Evolutionary conservation across 2,113 vertebrate genomes (phyloP), one percentile per base, ranked within the genome.

Genomic region (Pituophis catenifer): DNA sequence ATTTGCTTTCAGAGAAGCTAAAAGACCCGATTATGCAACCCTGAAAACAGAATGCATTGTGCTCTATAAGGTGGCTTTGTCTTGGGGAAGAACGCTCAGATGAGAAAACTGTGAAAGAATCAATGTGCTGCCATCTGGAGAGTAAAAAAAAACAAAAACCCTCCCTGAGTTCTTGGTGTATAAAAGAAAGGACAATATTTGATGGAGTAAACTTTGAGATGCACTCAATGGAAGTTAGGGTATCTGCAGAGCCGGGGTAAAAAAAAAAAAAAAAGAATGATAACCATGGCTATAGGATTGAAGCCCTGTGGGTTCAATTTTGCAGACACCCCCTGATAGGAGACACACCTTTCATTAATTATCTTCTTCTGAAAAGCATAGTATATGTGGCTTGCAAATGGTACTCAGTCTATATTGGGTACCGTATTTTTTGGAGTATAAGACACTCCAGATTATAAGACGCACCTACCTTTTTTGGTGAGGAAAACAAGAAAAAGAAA

Each of bases 81-180:
- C 91, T 88, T 95, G 75, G 88, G 58, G 70, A 94, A 55, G 75
- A 95, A 92, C 89, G 93, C 0, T 0, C 93, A 97, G 94, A 96
- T 93, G 93, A 94, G 94, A 96, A 95, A 91, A 62, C 91, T 0
- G 53, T 93, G 95, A 52, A 96, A 44, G 38, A 44, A 44, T 96
- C 96, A 95, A 96, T 92, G 54, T 33, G 96, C 95, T 89, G 90
- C 95, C 96, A 96, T 95, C 92, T 95, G 95, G 94, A 92, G 94
- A 94, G 29, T 65, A 15, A 33, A 96, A 96, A 96, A 95, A 44
- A 53, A 55, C 1, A 3, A 44, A 96, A 94, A 94, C 96, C 96
- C 91, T 44, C 44, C 29, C 33, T 48, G 52, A 90, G 57, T 87
- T 94, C 90, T 10, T 94, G 94, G 95, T 94, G 95, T 94, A 93